Evolutionary conservation across 1,140 invertebrate genomes (phyloP).

Genomic region (Leptonema lineaticorne): DNA sequence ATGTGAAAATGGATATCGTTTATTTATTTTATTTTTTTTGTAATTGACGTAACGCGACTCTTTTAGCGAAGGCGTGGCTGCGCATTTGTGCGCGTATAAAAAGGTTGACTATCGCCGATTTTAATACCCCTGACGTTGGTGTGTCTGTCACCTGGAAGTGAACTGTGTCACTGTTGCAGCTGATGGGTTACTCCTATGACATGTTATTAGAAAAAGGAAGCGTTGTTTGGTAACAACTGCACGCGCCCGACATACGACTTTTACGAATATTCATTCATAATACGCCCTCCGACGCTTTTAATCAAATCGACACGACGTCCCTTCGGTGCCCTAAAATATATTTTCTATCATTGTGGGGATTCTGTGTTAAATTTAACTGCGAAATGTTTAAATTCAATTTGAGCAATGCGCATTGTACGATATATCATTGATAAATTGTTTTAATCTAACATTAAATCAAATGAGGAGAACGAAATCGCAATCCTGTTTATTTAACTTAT

Average conservation of each 20-base stretch:
- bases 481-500: no score
- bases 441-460: no score
- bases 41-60: background rate
- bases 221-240: constrained; percentile 15
- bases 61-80: background rate
- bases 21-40: no score
- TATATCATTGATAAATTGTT: no score
- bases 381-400: no score
- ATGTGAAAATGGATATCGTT: no score
- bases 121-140: background rate
- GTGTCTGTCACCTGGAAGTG: constrained; percentile 29
- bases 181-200: constrained; percentile 32
- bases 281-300: background rate
- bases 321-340: no score
- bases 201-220: constrained; percentile 38
- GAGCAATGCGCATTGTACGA: no score
- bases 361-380: no score
- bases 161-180: constrained; percentile 18
- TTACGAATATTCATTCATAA: no score
- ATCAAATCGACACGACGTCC: constrained; percentile 19
- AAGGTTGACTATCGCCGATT: background rate
- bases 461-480: no score
- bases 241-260: constrained; percentile 14
- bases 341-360: no score
- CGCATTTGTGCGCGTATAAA: background rate